A percentile compares a stretch with the other conserved stretches of the same genome.
phyloP scores from a whole-genome alignment of 2,797 vertebrate genomes.

The Danio choprae region DNA sequence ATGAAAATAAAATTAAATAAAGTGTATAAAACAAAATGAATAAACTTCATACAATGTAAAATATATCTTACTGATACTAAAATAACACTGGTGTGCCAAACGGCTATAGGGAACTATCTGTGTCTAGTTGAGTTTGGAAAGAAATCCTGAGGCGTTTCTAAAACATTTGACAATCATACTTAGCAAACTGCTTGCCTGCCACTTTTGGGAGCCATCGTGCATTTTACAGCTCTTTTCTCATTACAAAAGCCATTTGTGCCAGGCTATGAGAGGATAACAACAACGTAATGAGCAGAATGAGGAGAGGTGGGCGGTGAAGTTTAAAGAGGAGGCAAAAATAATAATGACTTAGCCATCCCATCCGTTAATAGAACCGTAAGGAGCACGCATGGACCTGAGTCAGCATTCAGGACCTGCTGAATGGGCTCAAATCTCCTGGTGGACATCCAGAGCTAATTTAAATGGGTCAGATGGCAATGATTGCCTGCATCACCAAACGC shows the following conservation, averaged over 20 bases:
- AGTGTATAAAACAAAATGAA: too few relatives aligned
- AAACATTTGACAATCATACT: constrained; percentile 43
- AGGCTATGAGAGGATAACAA: constrained; percentile 13
- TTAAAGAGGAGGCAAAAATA: constrained; percentile 18
- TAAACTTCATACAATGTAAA: too few relatives aligned
- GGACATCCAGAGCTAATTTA: constrained; percentile 45
- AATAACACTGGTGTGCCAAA: neutral
- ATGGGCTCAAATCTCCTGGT: constrained; percentile 39
- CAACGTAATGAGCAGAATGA: constrained; percentile 28
- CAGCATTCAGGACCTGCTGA: constrained; percentile 28
- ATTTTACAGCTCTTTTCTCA: constrained; percentile 45
- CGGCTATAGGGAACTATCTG: constrained; percentile 18
- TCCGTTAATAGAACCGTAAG: constrained; percentile 1
- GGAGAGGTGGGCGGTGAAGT: constrained; percentile 16
- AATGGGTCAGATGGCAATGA: constrained; percentile 25
- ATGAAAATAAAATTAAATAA: too few relatives aligned
- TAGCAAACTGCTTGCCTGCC: constrained; percentile 32
- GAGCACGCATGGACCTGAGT: neutral
- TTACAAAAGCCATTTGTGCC: constrained; percentile 32
- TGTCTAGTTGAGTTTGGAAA: constrained; percentile 37
- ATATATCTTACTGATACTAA: too few relatives aligned
- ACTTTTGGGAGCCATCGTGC: constrained; percentile 40
- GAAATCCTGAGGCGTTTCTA: constrained; percentile 42
- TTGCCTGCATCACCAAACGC: constrained; percentile 15
- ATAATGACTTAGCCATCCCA: constrained; percentile 9